phyloP scores from a whole-genome alignment of 92 coral and sea anemone species.

The Umimayanthus kanabou region DNA sequence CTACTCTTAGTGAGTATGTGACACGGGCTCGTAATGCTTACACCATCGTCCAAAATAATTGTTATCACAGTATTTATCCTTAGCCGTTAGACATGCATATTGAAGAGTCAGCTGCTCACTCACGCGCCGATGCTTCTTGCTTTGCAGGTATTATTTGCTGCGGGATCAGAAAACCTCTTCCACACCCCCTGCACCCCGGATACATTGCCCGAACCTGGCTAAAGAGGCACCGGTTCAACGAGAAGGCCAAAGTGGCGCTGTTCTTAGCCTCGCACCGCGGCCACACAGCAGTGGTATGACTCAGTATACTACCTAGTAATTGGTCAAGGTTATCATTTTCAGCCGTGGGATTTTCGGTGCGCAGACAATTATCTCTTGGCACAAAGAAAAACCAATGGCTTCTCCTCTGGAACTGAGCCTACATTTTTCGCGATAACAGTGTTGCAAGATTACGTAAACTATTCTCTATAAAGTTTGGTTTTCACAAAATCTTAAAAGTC shows the following conservation, averaged over 20 bases:
- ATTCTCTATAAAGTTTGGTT: too few species aligned
- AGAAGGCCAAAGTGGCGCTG: conserved; percentile 88
- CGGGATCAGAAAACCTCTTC: conserved; percentile 51
- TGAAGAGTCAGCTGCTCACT: not conserved
- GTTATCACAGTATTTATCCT: not conserved
- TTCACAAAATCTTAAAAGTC: too few species aligned
- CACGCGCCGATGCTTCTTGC: not conserved
- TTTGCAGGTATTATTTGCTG: conserved; percentile 56
- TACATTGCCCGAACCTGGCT: conserved; percentile 33
- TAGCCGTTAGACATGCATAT: not conserved
- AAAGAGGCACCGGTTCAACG: conserved; percentile 53
- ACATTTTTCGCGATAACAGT: too few species aligned
- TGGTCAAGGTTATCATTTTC: too few species aligned
- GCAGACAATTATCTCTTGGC: too few species aligned
- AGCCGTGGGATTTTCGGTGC: too few species aligned
- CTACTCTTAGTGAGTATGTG: too few species aligned
- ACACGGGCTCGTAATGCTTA: not conserved
- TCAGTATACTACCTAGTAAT: not conserved
- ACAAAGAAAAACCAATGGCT: too few species aligned
- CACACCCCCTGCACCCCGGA: not conserved
- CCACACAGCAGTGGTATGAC: conserved; percentile 55
- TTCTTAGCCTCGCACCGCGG: conserved; percentile 89
- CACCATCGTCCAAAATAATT: too few species aligned
- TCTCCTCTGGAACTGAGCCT: too few species aligned
- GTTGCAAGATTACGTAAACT: too few species aligned